A percentile compares a stretch with the other conserved stretches of the same genome.
phyloP scores from a whole-genome alignment of 2,797 vertebrate genomes.

The Anisognathus igniventris region DNA sequence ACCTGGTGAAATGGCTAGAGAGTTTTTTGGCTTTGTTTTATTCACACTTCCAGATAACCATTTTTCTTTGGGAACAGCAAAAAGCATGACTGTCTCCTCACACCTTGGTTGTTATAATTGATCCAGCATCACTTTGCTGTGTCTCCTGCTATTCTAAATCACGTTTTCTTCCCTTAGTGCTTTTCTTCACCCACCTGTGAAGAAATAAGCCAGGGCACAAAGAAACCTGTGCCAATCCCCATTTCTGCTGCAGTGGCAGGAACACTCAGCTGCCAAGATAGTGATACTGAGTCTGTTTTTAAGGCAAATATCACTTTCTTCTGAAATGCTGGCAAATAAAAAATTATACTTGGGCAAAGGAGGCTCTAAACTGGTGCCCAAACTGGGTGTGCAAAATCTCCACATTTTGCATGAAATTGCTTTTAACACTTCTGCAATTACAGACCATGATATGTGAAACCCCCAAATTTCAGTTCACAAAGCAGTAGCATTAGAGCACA shows the following conservation, averaged over 20 bases:
- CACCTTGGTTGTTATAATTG: neutral
- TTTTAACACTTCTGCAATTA: neutral
- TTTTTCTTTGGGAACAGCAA: neutral
- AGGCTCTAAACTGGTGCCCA: neutral
- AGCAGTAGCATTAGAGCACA: neutral
- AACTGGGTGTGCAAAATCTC: neutral
- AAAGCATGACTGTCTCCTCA: neutral
- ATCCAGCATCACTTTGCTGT: neutral
- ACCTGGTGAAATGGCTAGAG: fast-evolving
- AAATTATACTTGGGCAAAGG: neutral
- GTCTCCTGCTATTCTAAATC: neutral
- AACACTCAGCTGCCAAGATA: neutral
- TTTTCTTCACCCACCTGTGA: neutral
- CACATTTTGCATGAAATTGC: neutral
- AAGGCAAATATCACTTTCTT: neutral
- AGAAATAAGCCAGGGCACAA: neutral
- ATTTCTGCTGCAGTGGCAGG: neutral
- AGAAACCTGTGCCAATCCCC: neutral
- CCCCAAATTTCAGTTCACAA: neutral
- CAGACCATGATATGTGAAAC: neutral
- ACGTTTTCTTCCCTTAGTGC: neutral
- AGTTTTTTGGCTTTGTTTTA: neutral
- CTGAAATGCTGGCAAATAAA: neutral
- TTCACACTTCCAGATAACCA: neutral
- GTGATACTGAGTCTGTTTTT: neutral